A percentile compares a stretch with the other conserved stretches of the same genome.
These are phyloP conservation scores for Ictidomys tridecemlineatus DNA, from an alignment of 2,113 vertebrate species.

Conservation along the genomic window DNA sequence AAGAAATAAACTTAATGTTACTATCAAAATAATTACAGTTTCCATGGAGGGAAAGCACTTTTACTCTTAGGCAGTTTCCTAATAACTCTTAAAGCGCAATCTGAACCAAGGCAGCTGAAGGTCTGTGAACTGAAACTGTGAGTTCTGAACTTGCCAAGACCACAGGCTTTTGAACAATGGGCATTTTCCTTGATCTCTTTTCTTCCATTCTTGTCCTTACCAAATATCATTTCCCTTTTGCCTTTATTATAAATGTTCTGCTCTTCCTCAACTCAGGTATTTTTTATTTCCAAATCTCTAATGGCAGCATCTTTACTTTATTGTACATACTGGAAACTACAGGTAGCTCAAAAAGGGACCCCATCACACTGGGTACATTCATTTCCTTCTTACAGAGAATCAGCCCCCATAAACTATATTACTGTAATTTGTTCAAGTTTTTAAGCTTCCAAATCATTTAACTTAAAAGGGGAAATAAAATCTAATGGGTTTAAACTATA, in stretches of 20 bases:
- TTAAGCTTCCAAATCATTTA: conserved; percentile 62
- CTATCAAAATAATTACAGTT: background rate
- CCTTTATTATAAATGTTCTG: conserved; percentile 15
- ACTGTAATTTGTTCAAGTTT: conserved; percentile 46
- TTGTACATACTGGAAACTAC: conserved; percentile 33
- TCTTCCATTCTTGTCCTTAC: background rate
- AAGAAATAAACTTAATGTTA: background rate
- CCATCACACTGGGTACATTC: background rate
- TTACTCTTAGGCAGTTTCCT: background rate
- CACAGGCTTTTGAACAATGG: background rate
- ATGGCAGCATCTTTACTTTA: background rate
- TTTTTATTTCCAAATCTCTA: background rate
- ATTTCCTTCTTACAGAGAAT: background rate
- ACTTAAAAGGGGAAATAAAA: conserved; percentile 65
- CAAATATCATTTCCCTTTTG: background rate
- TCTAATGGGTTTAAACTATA: conserved; percentile 57
- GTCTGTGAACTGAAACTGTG: background rate
- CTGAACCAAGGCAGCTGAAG: background rate
- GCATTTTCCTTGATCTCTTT: background rate
- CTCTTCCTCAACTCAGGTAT: background rate
- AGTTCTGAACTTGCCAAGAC: background rate
- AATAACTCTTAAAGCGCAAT: background rate
- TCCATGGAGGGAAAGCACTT: background rate
- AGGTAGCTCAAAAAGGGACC: background rate
- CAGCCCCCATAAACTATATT: conserved; percentile 11